Evolutionary conservation across 1,140 invertebrate species (phyloP).

Genomic region (Macrostomum lignano): DNA sequence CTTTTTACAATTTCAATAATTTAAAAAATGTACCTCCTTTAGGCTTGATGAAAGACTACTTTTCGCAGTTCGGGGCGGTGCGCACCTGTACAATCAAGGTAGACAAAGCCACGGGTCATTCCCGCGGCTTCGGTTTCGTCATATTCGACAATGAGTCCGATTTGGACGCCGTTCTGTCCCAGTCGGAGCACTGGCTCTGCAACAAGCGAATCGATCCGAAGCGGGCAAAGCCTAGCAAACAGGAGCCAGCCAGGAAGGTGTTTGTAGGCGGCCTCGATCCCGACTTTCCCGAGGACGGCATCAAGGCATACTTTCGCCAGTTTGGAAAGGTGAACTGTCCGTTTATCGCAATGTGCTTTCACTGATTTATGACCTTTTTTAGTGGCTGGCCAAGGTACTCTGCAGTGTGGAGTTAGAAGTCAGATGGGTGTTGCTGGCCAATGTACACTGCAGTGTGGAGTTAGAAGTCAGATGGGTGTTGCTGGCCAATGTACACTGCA

Average conservation of each 20-base stretch:
- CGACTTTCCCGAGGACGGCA: constrained; percentile 12
- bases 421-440: too few species aligned
- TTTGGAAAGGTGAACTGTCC: constrained; percentile 20
- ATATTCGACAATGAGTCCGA: constrained; percentile 2
- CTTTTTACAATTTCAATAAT: too few species aligned
- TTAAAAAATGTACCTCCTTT: too few species aligned
- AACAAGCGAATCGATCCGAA: constrained; percentile 17
- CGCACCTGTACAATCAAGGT: constrained; percentile 2
- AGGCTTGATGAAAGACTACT: constrained; percentile 4
- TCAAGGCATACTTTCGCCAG: constrained; percentile 15
- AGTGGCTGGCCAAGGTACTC: too few species aligned
- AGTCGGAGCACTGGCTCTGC: constrained; percentile 16
- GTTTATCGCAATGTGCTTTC: too few species aligned
- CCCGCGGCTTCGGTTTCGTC: constrained; percentile 5
- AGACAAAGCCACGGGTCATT: constrained; percentile 1
- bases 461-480: too few species aligned
- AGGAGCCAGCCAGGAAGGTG: constrained; percentile 14
- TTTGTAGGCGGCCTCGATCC: constrained; percentile 17
- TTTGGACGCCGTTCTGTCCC: constrained; percentile 5
- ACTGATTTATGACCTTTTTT: too few species aligned
- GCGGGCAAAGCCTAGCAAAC: constrained; percentile 12
- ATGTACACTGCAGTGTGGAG: too few species aligned
- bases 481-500: too few species aligned
- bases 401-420: too few species aligned
- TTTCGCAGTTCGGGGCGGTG: constrained; percentile 2